phyloP scores from a whole-genome alignment of 1,140 invertebrate genomes.

The Calephelis virginiensis region DNA sequence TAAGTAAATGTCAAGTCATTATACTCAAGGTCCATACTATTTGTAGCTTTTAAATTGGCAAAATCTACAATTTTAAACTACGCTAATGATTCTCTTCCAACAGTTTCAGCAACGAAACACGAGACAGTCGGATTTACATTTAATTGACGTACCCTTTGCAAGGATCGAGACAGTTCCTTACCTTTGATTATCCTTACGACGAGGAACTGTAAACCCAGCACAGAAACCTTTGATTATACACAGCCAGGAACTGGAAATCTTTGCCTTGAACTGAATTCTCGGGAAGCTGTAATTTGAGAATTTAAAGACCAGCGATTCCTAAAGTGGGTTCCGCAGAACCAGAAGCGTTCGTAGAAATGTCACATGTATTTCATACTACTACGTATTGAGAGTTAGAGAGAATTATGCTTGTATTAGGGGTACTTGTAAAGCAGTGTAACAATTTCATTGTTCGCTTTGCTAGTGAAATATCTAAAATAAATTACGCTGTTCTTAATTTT shows the following conservation, averaged over 20 bases:
- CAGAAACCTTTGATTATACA: conserved; percentile 6
- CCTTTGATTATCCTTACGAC: conserved; percentile 4
- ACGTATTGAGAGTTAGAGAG: no score
- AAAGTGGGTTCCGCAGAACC: no score
- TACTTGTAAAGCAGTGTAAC: no score
- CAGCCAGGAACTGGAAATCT: not conserved
- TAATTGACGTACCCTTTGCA: conserved; percentile 1
- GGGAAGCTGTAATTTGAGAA: not conserved
- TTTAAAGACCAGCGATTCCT: not conserved
- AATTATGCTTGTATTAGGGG: no score
- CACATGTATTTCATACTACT: no score
- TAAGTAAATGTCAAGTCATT: no score
- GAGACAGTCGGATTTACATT: not conserved
- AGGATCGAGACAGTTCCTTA: not conserved
- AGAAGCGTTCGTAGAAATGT: no score
- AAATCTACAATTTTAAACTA: not conserved
- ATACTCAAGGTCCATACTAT: no score
- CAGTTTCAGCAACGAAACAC: not conserved
- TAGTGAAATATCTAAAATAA: no score
- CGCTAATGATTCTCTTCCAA: not conserved
- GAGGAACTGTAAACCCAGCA: not conserved
- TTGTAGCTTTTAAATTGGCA: not conserved
- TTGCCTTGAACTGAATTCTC: not conserved
- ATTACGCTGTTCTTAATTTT: no score
- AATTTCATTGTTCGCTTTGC: no score